Conservation (phyloP, 2,888 invertebrate species). For the Coelogynopora nodosa region DNA sequence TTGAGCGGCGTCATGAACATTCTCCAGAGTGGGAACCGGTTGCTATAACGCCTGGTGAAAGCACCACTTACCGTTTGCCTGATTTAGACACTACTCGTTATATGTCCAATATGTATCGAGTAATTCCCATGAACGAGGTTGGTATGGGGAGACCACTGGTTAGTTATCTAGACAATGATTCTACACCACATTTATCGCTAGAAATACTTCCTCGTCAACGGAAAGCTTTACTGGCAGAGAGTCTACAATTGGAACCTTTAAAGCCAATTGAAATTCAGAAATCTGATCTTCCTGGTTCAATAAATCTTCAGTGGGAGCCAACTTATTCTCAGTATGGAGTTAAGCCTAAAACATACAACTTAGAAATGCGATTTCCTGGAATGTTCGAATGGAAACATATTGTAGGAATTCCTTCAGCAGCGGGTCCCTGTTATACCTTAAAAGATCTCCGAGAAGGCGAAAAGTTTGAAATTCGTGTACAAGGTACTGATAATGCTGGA, state of each 20-base stretch:
- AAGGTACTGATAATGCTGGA: background rate
- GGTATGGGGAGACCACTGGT: background rate
- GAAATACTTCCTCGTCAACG: background rate
- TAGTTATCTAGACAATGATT: background rate
- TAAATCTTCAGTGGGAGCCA: background rate
- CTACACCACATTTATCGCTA: background rate
- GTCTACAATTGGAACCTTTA: background rate
- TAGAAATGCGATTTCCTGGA: background rate
- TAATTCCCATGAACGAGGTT: background rate
- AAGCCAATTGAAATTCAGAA: background rate
- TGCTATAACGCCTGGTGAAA: background rate
- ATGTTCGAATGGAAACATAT: background rate
- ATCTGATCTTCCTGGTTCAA: background rate
- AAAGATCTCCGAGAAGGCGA: background rate
- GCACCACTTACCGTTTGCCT: background rate
- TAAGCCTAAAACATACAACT: background rate
- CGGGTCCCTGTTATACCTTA: background rate
- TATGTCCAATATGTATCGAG: background rate
- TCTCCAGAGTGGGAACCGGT: background rate
- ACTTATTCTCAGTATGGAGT: background rate
- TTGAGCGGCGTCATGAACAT: constrained; percentile 55
- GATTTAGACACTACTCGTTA: background rate
- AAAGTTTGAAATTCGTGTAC: background rate
- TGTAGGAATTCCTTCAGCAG: background rate
- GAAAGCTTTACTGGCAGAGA: background rate